Conservation (phyloP, 2,797 vertebrate genomes). For the Rhabdomys pumilio region DNA sequence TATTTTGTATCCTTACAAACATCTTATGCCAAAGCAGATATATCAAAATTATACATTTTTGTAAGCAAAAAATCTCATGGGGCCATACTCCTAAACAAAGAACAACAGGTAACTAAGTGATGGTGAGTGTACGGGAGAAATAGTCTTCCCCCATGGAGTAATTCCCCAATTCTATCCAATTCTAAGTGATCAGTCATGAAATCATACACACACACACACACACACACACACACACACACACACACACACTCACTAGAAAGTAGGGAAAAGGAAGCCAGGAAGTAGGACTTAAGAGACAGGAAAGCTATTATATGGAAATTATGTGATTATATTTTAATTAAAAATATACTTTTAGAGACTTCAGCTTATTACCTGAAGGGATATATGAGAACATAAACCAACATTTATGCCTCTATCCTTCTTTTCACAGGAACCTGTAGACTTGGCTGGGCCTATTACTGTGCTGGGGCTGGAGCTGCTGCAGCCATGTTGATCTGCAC, state of each 20-base stretch:
- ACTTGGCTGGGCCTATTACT: constrained; percentile 87
- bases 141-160: background rate
- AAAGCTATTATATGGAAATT: background rate
- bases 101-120: background rate
- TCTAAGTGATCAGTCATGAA: background rate
- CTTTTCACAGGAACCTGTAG: constrained; percentile 84
- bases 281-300: background rate
- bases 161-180: background rate
- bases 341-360: background rate
- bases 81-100: background rate
- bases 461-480: constrained; percentile 86
- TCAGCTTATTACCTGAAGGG: background rate
- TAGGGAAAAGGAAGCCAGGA: background rate
- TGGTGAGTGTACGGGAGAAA: background rate
- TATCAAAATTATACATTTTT: background rate
- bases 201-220: background rate
- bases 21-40: background rate
- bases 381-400: background rate
- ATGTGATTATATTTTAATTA: background rate
- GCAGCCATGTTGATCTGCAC: constrained; percentile 86
- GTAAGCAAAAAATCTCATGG: background rate
- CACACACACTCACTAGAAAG: background rate
- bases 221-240: background rate
- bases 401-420: constrained; percentile 48
- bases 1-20: constrained; percentile 16